Evolutionary conservation across 2,797 vertebrate species (phyloP).

Genomic region (Propithecus deckenii): DNA sequence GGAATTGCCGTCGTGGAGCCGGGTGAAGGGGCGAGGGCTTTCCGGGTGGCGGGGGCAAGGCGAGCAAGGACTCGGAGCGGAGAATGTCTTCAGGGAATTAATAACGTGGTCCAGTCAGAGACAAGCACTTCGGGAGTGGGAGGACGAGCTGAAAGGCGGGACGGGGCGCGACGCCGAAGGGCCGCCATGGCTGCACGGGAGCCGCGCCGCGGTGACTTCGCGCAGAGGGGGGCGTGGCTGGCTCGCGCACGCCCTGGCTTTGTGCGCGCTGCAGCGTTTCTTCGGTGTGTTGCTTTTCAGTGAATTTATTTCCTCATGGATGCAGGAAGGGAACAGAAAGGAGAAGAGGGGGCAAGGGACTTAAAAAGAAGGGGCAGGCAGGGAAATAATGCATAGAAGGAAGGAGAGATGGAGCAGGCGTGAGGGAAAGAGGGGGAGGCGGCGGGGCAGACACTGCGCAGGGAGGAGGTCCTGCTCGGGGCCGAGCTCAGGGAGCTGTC

Average conservation of each 20-base stretch:
- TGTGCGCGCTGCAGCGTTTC: not conserved
- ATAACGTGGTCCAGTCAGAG: not conserved
- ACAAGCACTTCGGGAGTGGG: not conserved
- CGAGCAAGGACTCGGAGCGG: not conserved
- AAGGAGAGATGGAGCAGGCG: not conserved
- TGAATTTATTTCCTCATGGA: not conserved
- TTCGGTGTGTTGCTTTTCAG: not conserved
- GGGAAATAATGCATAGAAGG: not conserved
- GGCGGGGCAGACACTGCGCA: not conserved
- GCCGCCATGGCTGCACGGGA: not conserved
- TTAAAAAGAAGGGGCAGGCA: not conserved
- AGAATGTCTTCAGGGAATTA: not conserved
- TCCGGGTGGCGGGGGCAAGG: not conserved
- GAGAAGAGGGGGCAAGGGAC: too few relatives aligned
- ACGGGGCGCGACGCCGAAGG: not conserved
- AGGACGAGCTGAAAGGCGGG: not conserved
- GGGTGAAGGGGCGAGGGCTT: not conserved
- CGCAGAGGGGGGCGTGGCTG: not conserved
- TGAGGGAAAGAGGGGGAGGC: not conserved
- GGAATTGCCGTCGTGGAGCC: not conserved
- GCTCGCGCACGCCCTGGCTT: not conserved
- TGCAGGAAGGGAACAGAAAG: not conserved
- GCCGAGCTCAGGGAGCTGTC: not conserved
- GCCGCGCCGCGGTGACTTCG: not conserved
- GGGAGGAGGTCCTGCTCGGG: not conserved